Evolutionary conservation across 2,797 vertebrate genomes (phyloP).

Genomic region (Brachymystax lenok): DNA sequence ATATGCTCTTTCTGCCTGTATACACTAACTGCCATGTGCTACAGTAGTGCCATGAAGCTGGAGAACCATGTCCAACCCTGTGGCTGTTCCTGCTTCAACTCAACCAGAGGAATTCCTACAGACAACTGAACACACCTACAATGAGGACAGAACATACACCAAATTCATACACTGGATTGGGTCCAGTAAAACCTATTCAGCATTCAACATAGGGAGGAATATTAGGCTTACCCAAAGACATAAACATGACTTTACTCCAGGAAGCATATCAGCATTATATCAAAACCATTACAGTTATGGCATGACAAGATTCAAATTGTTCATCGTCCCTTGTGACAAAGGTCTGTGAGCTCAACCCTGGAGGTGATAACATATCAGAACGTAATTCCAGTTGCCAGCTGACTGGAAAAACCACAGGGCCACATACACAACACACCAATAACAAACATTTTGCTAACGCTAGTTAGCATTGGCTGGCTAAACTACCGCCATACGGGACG

Average conservation of each 20-base stretch:
- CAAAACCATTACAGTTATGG: background rate
- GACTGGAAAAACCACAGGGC: slow-evolving; percentile 25
- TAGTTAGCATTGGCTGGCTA: no score
- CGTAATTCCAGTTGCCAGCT: background rate
- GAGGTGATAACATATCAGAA: slow-evolving; percentile 7
- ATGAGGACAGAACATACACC: background rate
- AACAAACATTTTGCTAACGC: background rate
- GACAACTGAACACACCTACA: background rate
- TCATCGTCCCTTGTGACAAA: background rate
- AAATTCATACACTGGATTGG: background rate
- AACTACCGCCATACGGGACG: no score
- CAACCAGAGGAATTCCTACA: background rate
- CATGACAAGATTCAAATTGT: background rate
- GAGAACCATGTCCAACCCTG: background rate
- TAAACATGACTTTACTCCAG: background rate
- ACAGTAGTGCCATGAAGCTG: background rate
- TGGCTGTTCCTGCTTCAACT: background rate
- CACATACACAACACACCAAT: slow-evolving; percentile 6
- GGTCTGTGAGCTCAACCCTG: background rate
- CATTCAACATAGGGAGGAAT: background rate
- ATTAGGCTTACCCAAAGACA: background rate
- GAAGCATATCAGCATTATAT: no score
- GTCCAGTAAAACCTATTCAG: background rate
- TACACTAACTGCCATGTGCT: slow-evolving; percentile 2
- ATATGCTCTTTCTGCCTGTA: background rate